These are phyloP conservation scores for Oreochromis spilurus DNA, from an alignment of 2,113 vertebrate species.

Conservation along the genomic window DNA sequence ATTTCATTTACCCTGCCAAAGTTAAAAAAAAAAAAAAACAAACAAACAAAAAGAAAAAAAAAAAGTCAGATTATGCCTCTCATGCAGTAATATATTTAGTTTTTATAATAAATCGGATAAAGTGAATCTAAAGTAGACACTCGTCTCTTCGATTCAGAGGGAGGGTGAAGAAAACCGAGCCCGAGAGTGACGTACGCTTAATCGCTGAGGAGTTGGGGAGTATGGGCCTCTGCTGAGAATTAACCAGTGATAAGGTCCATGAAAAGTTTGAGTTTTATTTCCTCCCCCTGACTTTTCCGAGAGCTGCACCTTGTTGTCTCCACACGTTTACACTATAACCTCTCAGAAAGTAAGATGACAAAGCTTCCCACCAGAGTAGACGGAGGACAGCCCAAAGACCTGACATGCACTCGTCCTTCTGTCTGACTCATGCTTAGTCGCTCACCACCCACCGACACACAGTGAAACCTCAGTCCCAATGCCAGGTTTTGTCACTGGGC, in stretches of 20 bases:
- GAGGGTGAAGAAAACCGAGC: not conserved
- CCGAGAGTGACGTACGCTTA: not conserved
- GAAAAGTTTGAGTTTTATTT: not conserved
- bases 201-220: not conserved
- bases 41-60: not conserved
- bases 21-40: not conserved
- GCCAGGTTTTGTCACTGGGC: constrained; percentile 72
- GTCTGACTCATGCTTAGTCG: constrained; percentile 70
- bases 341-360: constrained; percentile 42
- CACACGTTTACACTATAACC: not conserved
- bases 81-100: not conserved
- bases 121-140: not conserved
- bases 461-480: constrained; percentile 71
- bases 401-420: constrained; percentile 64
- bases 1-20: not conserved
- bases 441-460: constrained; percentile 66
- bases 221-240: constrained; percentile 34
- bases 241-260: constrained; percentile 25
- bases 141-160: not conserved
- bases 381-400: constrained; percentile 57
- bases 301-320: not conserved
- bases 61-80: not conserved
- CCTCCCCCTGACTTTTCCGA: not conserved
- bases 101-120: not conserved
- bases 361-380: constrained; percentile 22